Base-by-base conservation (phyloP, 2,888 invertebrate species). In the Aporophyla nigra region DNA sequence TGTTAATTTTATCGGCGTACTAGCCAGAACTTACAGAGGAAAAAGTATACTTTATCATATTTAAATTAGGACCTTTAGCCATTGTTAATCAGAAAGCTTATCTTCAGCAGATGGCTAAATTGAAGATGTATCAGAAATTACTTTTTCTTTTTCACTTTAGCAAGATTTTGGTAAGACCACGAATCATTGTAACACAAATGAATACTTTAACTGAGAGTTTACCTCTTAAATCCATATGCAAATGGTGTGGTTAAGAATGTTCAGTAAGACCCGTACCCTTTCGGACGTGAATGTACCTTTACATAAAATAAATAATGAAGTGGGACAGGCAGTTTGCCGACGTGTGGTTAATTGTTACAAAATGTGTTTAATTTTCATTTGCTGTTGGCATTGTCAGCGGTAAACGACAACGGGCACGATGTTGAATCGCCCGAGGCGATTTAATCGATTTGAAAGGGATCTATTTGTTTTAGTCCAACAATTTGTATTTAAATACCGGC, bases 331-430 rank as follows among this genome's bases (percentile, higher is more conserved):
- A 85, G 78, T 86, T 86, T 87, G 72, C 82, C 74, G 78, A 80
- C 80, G 79, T 85, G 74, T 83, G 87, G 89, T 87, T 88, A 88
- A 89, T 87, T 88, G 88, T 86, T 85, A 82, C 83, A 78, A 78
- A 86, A 84, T 69, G 81, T 88, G 82, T 89, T 88, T 89, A 86
- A 88, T 88, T 88, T 88, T 83, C 76, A 88, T 89, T 89, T 84
- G 70, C 76, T 74, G 74, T 74, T 76, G 73, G 81, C 84, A 78
- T 84, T 86, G 86, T 88, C 85, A 85, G 85, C 83, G 81, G 83
- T 84, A 85, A 84, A 84, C 70, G 80, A 85, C 81, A 84, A 78
- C 73, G 58, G 69, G 58, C n/a, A 70, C 81, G 61, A 81, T 78
- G 82, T 78, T 70, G 78, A 76, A 82, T 69, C 49, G 70, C 84